These are phyloP conservation scores for Furnarius figulus DNA, from an alignment of 2,113 vertebrate species.

Conservation along the genomic window DNA sequence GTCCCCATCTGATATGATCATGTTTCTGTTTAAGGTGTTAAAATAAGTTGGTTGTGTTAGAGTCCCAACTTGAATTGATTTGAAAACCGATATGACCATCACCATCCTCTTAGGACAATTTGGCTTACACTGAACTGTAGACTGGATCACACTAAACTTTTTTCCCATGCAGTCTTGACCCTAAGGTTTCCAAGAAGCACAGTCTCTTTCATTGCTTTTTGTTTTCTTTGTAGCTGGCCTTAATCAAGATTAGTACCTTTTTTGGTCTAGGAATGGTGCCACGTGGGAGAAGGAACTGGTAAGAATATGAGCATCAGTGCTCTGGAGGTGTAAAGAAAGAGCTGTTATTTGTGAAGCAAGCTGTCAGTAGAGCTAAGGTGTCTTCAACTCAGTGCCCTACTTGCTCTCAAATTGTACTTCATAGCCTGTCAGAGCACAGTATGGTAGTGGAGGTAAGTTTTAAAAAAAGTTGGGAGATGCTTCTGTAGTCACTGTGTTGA, in stretches of 20 bases:
- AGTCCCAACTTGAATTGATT: background rate
- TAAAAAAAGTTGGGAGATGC: background rate
- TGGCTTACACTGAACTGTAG: background rate
- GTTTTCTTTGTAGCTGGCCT: background rate
- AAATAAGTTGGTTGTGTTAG: background rate
- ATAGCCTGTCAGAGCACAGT: background rate
- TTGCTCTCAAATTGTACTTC: background rate
- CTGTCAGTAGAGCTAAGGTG: background rate
- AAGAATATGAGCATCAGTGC: rapidly evolving
- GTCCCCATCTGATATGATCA: background rate
- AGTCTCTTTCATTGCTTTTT: background rate
- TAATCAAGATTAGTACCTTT: background rate
- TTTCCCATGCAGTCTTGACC: background rate
- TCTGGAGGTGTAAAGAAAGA: background rate
- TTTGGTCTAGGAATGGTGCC: background rate
- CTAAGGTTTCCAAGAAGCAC: background rate
- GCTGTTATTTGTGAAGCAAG: background rate
- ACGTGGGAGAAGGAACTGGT: background rate
- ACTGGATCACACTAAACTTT: background rate
- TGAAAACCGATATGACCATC: background rate
- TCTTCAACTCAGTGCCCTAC: background rate
- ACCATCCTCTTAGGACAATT: background rate
- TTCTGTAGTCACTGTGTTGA: background rate
- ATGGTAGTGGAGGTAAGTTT: background rate
- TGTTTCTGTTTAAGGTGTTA: background rate